These are phyloP conservation scores for Sphinx pinastri DNA, from an alignment of 2,888 invertebrate species.

Conservation along the genomic window DNA sequence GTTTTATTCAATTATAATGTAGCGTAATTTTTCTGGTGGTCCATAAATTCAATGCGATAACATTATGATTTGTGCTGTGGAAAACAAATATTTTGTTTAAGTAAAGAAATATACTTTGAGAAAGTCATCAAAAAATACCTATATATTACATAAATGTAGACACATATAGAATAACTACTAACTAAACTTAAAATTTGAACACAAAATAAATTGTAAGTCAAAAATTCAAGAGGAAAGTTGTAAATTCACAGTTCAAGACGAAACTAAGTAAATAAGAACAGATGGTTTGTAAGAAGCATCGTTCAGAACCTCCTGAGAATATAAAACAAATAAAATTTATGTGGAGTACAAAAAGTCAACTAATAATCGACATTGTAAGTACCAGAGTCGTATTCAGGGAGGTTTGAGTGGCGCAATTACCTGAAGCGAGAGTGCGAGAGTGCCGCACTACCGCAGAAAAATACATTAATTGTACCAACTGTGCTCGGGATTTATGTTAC, in stretches of 20 bases:
- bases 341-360: background rate
- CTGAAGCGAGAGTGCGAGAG: background rate
- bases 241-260: background rate
- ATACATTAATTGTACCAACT: background rate
- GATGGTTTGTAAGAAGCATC: conserved; percentile 5
- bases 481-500: background rate
- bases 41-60: too few species aligned
- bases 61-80: too few species aligned
- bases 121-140: too few species aligned
- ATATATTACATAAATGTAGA: background rate
- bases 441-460: background rate
- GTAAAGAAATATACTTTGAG: too few species aligned
- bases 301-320: too few species aligned
- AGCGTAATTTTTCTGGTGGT: too few species aligned
- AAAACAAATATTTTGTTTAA: too few species aligned
- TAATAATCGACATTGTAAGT: conserved; percentile 11
- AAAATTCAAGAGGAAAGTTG: conserved; percentile 1
- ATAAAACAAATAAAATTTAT: background rate
- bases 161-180: background rate
- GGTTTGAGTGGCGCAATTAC: background rate
- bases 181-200: background rate
- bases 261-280: conserved; percentile 6
- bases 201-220: background rate
- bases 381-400: background rate
- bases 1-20: too few species aligned